Base-by-base conservation (phyloP, 2,113 vertebrate genomes). In the Nothobranchius kuhntae region DNA sequence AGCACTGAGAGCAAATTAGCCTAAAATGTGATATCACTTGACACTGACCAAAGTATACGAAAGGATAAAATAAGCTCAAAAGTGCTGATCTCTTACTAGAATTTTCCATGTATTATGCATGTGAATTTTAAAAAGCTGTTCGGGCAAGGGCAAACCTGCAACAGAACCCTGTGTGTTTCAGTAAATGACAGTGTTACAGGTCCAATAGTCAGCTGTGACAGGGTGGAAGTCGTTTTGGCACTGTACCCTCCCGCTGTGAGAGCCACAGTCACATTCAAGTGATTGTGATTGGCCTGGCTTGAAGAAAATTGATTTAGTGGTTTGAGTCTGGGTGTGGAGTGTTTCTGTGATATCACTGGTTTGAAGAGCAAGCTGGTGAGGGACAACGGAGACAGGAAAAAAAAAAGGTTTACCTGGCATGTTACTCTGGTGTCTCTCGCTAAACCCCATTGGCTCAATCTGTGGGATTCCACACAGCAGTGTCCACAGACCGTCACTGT, bases 301-400 rank as follows among this genome's bases (percentile, higher is more conserved):
- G 44, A 73, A 67, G 64, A 53, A 54, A 83, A 84, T 73, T 79
- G 84, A 84, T 86, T 86, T 69, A 75, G 68, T 58, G 36, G 65
- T 56, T 73, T 69, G 51, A 65, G 48, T 14, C 30, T 61, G 62
- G 55, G 70, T 68, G 60, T 71, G 48, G 52, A 80, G 62, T 63
- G 62, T 42, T 67, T 55, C 63, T 77, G 40, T 69, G 61, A 77
- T 75, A 68, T 73, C 78, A 73, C 17, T 59, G 68, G 48, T 67
- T 56, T 75, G 57, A 55, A 80, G 68, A 65, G 38, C 17, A 45
- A 53, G 13, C 59, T 40, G 48, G 59, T 40, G 30, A 72, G 66
- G n/a, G 50, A 57, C 57, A 67, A 55, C 26, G 7, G 50, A 64
- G 42, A 26, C n/a, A 52, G 58, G 35, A 40, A 40, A 40, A 3